phyloP scores from a whole-genome alignment of 1,140 invertebrate species.

The Campoletis sonorensis region DNA sequence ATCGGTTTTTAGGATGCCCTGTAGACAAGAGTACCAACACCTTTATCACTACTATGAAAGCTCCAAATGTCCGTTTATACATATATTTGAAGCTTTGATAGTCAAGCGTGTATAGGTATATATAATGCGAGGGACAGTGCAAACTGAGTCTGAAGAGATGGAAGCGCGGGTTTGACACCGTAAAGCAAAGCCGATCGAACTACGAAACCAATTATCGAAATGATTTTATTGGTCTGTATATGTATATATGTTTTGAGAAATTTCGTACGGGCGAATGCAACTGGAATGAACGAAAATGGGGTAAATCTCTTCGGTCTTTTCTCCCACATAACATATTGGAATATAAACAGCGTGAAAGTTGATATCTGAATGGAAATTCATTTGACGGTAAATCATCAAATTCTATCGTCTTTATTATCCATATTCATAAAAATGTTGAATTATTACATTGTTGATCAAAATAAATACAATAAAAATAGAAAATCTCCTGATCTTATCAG shows the following conservation, averaged over 20 bases:
- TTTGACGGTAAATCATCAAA: too few relatives aligned
- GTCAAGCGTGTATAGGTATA: not conserved
- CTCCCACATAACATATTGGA: not conserved
- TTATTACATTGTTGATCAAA: not conserved
- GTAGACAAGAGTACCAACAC: too few relatives aligned
- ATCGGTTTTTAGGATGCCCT: too few relatives aligned
- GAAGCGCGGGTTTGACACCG: not conserved
- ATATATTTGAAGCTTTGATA: too few relatives aligned
- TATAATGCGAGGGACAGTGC: not conserved
- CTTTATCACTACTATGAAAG: too few relatives aligned
- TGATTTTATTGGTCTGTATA: not conserved
- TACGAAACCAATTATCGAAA: conserved; percentile 24
- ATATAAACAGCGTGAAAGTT: too few relatives aligned
- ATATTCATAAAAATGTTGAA: not conserved
- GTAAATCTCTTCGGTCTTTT: not conserved
- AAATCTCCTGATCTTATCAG: not conserved
- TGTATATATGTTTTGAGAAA: not conserved
- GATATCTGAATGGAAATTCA: too few relatives aligned
- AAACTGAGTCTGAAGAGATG: not conserved
- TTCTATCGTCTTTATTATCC: not conserved
- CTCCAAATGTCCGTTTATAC: too few relatives aligned
- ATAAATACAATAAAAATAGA: not conserved
- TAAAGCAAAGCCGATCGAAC: conserved; percentile 21
- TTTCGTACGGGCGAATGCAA: not conserved
- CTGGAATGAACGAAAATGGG: not conserved